These are phyloP conservation scores for Zosterops japonicus DNA, from an alignment of 2,113 vertebrate genomes.

Conservation along the genomic window DNA sequence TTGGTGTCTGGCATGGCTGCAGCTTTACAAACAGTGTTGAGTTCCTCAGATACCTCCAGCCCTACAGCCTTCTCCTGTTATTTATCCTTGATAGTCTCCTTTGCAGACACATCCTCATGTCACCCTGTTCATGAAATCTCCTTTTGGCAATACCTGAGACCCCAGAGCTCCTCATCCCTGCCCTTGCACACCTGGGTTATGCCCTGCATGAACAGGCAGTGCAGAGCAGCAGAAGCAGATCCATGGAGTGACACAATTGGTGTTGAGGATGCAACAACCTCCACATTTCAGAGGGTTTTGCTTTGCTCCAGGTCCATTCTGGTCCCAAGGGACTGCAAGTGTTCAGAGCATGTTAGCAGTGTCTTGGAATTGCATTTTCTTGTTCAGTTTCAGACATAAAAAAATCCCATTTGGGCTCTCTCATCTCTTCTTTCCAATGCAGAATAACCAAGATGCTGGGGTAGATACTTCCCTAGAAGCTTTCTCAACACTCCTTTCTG, in stretches of 20 bases:
- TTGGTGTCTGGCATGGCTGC: not conserved
- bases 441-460: not conserved
- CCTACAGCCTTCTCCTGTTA: not conserved
- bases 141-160: not conserved
- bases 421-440: not conserved
- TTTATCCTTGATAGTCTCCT: not conserved
- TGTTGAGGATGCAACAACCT: not conserved
- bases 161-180: not conserved
- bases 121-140: not conserved
- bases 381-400: not conserved
- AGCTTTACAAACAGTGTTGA: not conserved
- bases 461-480: not conserved
- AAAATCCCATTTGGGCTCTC: not conserved
- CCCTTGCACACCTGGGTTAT: not conserved
- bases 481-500: not conserved
- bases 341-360: not conserved
- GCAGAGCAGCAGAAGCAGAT: not conserved
- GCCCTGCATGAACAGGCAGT: not conserved
- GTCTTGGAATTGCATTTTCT: not conserved
- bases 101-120: fast-evolving
- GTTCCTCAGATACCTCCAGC: not conserved
- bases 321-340: not conserved
- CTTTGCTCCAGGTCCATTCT: not conserved
- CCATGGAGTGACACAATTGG: not conserved
- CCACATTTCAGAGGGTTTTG: not conserved